phyloP scores from a whole-genome alignment of 2,113 vertebrate genomes.

The Rhinogobius similis region DNA sequence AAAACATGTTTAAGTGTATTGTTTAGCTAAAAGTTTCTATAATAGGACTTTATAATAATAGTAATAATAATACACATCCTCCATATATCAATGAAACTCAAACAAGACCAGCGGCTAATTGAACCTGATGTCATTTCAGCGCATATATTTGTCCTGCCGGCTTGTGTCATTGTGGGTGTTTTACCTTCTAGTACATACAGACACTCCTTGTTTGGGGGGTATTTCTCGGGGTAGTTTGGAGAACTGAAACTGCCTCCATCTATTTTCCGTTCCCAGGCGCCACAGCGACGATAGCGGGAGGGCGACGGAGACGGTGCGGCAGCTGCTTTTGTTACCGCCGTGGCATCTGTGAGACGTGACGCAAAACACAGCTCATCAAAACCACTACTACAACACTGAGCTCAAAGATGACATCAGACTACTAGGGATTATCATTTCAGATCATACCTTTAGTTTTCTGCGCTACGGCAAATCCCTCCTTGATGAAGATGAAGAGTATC shows the following conservation, averaged over 20 bases:
- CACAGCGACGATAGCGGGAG: constrained; percentile 81
- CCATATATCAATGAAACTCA: too few relatives aligned
- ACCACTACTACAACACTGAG: neutral
- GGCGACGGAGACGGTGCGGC: constrained; percentile 67
- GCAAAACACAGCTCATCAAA: neutral
- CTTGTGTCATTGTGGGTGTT: neutral
- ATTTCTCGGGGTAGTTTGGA: constrained; percentile 90
- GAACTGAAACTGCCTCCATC: constrained; percentile 95
- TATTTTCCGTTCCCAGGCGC: constrained; percentile 86
- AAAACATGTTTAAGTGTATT: too few relatives aligned
- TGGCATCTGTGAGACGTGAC: neutral
- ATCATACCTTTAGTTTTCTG: constrained; percentile 88
- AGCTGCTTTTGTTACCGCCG: constrained; percentile 75
- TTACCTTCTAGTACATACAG: constrained; percentile 96
- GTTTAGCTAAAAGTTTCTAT: too few relatives aligned
- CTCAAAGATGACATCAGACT: neutral
- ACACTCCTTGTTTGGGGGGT: constrained; percentile 95
- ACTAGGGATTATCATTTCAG: neutral
- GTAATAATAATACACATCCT: too few relatives aligned
- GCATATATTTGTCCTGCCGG: neutral
- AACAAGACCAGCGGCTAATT: neutral
- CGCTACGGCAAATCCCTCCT: constrained; percentile 88
- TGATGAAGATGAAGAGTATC: constrained; percentile 86
- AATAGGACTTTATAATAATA: too few relatives aligned
- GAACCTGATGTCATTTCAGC: neutral